Evolutionary conservation across 2,888 invertebrate genomes (phyloP), one percentile per base, ranked within the genome.

Genomic region (Heliothis peltigera): DNA sequence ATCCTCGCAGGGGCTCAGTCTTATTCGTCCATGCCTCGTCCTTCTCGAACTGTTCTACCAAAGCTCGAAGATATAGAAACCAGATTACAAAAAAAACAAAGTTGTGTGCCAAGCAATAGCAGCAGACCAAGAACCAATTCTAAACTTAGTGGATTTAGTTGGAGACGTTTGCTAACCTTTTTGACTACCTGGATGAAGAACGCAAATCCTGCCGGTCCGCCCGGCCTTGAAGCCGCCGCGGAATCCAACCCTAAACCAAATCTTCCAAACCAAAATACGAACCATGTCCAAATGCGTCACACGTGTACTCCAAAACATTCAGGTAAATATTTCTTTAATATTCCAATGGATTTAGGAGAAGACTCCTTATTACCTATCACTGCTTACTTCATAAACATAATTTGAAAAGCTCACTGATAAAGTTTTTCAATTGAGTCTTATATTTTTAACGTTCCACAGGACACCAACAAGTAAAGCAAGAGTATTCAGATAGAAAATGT

Each of bases 371-470:
- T n/a, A n/a, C n/a, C n/a, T n/a, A n/a, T n/a, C n/a, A n/a, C n/a
- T n/a, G n/a, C n/a, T n/a, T n/a, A n/a, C n/a, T n/a, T n/a, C n/a
- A n/a, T n/a, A n/a, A n/a, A n/a, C n/a, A n/a, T n/a, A n/a, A n/a
- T n/a, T n/a, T n/a, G n/a, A n/a, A n/a, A n/a, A n/a, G n/a, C n/a
- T n/a, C n/a, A n/a, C n/a, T n/a, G n/a, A n/a, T n/a, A n/a, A n/a
- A n/a, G n/a, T n/a, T n/a, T n/a, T n/a, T n/a, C n/a, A n/a, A n/a
- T n/a, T n/a, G n/a, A n/a, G n/a, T n/a, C n/a, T n/a, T n/a, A 44
- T 74, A 48, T 32, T 55, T 75, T 43, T 10, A 57, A 69, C 35
- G 49, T 69, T 69, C 57, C 63, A 39, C 53, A 73, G 71, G 58
- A 22, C 22, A 42, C 28, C 48, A 58, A 39, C 58, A 39, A 44